phyloP scores from a whole-genome alignment of 64 coral and sea anemone species.

The Dendronephthya gigantea region DNA sequence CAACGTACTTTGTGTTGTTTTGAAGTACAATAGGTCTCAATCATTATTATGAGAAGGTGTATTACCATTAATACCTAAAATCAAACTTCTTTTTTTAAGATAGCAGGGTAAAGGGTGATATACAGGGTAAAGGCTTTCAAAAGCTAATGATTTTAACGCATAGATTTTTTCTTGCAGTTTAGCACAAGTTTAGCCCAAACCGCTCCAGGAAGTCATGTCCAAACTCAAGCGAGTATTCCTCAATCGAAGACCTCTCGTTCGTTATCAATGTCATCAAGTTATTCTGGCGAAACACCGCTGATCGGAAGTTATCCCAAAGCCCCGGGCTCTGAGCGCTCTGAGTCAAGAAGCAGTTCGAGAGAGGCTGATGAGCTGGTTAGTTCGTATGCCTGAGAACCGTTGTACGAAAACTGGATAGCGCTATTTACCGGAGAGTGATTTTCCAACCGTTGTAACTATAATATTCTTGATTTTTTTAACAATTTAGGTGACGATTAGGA shows the following conservation, averaged over 20 bases:
- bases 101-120: no score
- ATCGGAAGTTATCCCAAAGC: neutral
- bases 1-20: neutral
- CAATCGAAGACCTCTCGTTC: neutral
- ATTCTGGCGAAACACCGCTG: neutral
- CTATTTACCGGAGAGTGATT: no score
- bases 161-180: neutral
- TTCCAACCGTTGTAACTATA: no score
- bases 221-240: neutral
- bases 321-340: neutral
- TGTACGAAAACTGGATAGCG: no score
- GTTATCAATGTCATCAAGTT: constrained; percentile 36
- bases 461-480: no score
- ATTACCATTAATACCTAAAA: no score
- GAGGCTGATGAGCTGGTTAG: neutral
- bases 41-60: no score
- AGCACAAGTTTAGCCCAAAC: neutral
- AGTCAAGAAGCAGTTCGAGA: neutral
- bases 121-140: no score
- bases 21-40: no score
- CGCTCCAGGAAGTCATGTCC: neutral
- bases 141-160: neutral
- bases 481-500: constrained; percentile 62
- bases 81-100: no score
- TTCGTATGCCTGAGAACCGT: no score